These are phyloP conservation scores for Frieseomelitta varia DNA, from an alignment of 1,140 invertebrate species.

Conservation along the genomic window DNA sequence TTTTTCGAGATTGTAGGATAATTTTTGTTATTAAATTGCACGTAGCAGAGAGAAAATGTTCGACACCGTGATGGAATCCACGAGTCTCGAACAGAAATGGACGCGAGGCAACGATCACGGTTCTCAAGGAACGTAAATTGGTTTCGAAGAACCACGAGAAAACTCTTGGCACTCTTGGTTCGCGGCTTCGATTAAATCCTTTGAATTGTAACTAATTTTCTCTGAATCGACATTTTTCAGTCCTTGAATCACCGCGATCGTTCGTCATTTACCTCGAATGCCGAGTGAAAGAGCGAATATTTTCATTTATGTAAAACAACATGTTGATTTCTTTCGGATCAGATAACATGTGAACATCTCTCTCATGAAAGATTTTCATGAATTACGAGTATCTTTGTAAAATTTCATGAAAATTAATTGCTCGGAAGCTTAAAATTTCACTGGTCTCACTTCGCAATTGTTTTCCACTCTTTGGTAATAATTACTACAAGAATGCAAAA, in stretches of 20 bases:
- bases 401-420: fast-evolving
- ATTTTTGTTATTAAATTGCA: no score
- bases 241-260: not conserved
- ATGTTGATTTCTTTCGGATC: not conserved
- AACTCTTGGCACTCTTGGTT: constrained; percentile 39
- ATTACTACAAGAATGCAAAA: no score
- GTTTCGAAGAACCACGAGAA: constrained; percentile 10
- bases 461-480: not conserved
- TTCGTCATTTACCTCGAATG: not conserved
- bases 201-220: no score
- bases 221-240: not conserved
- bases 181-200: constrained; percentile 11
- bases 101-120: not conserved
- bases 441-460: no score
- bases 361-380: not conserved
- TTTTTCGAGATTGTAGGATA: no score
- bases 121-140: constrained; percentile 34
- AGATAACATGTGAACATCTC: no score
- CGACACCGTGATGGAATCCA: constrained; percentile 13
- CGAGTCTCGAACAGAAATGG: not conserved
- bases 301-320: not conserved
- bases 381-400: no score
- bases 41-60: not conserved
- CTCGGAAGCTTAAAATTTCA: not conserved
- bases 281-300: not conserved